Evolutionary conservation across 2,888 invertebrate genomes (phyloP).

Genomic region (Himalopsyche anomala): DNA sequence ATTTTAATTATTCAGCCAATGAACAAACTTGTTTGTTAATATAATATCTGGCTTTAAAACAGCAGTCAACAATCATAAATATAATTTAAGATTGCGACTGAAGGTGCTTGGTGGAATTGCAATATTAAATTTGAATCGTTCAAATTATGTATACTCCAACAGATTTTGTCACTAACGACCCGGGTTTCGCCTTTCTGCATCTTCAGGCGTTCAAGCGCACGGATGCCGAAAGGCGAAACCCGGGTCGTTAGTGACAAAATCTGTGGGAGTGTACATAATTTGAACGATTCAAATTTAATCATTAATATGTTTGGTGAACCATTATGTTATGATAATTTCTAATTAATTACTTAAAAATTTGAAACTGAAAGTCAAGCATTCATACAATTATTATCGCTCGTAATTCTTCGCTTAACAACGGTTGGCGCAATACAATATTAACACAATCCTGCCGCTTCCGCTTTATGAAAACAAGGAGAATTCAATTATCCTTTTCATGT

Average conservation of each 20-base stretch:
- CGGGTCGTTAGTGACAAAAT: no score
- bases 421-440: slow-evolving; percentile 13
- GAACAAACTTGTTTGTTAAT: no score
- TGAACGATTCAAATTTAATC: no score
- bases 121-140: no score
- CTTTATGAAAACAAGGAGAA: background rate
- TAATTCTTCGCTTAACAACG: background rate
- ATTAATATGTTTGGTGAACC: background rate
- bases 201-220: background rate
- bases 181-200: slow-evolving; percentile 36
- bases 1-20: no score
- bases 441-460: slow-evolving; percentile 12
- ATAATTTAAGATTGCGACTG: no score
- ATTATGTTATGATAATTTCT: background rate
- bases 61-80: no score
- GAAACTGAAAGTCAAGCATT: background rate
- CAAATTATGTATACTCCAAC: no score
- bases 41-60: no score
- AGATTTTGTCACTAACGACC: background rate
- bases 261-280: no score
- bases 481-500: slow-evolving; percentile 12
- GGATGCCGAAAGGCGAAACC: no score
- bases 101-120: no score
- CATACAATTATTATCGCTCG: background rate
- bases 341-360: background rate